Conservation (phyloP, 1,140 invertebrate species). For the Cyphomyrmex costatus region DNA sequence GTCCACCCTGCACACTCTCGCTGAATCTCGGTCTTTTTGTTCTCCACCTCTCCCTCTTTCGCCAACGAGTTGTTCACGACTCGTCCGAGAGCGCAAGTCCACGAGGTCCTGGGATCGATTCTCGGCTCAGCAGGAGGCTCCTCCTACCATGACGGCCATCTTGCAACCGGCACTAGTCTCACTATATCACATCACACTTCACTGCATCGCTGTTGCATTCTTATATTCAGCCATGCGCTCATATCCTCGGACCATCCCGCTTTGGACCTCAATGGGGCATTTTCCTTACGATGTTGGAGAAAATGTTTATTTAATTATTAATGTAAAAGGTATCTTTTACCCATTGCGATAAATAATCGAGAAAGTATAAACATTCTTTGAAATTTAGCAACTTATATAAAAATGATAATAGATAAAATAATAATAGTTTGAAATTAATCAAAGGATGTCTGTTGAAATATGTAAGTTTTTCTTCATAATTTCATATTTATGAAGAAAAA, state of each 20-base stretch:
- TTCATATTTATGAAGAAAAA: no score
- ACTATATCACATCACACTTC: conserved; percentile 86
- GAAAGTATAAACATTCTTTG: background rate
- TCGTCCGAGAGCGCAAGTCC: conserved; percentile 83
- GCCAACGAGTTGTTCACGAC: conserved; percentile 76
- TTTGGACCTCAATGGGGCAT: conserved; percentile 18
- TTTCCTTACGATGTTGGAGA: conserved; percentile 2
- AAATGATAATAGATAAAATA: background rate
- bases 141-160: conserved; percentile 86
- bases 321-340: background rate
- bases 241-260: conserved; percentile 55
- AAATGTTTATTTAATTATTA: conserved; percentile 15
- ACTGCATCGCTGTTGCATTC: conserved; percentile 81
- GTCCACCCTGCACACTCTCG: conserved; percentile 62
- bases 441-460: background rate
- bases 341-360: background rate
- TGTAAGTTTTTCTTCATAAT: conserved; percentile 6
- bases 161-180: conserved; percentile 83
- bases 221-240: conserved; percentile 72
- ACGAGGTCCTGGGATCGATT: conserved; percentile 86
- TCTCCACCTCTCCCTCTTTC: conserved; percentile 65
- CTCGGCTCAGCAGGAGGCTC: conserved; percentile 84
- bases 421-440: background rate
- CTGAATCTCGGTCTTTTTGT: conserved; percentile 56
- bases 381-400: conserved; percentile 5